Evolutionary conservation across 2,797 vertebrate genomes (phyloP).

Genomic region (Ceyx erithaca): DNA sequence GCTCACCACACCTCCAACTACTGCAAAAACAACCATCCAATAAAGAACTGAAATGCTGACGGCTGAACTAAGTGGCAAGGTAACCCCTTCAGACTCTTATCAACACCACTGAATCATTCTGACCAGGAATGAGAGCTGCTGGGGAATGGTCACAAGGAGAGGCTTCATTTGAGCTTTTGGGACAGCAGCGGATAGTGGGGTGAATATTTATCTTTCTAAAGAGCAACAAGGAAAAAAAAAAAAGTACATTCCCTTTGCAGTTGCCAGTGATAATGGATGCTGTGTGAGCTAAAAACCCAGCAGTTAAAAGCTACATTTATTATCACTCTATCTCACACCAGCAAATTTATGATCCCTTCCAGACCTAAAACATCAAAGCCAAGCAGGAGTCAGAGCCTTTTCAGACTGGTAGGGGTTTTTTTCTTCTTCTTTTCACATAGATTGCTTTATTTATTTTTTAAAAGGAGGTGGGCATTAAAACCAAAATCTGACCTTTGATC

Average conservation of each 20-base stretch:
- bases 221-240: slow-evolving; percentile 2
- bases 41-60: not conserved
- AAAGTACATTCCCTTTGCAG: slow-evolving; percentile 39
- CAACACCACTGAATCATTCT: not conserved
- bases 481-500: slow-evolving; percentile 64
- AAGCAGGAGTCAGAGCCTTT: slow-evolving; percentile 59
- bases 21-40: not conserved
- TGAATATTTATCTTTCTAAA: slow-evolving; percentile 81
- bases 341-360: slow-evolving; percentile 74
- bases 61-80: not conserved
- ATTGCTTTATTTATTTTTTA: slow-evolving; percentile 66
- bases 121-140: not conserved
- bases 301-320: slow-evolving; percentile 67
- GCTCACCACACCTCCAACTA: not conserved
- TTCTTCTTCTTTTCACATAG: slow-evolving; percentile 45
- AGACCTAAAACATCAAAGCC: slow-evolving; percentile 73
- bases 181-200: slow-evolving; percentile 66
- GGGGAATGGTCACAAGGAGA: not conserved
- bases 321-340: slow-evolving; percentile 67
- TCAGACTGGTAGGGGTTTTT: not conserved
- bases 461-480: slow-evolving; percentile 52
- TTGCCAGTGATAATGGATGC: slow-evolving; percentile 80
- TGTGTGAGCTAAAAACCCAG: slow-evolving; percentile 64
- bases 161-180: slow-evolving; percentile 46
- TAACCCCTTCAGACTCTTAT: not conserved